Evolutionary conservation across 1,140 invertebrate genomes (phyloP).

Genomic region (Polypedilum pembai): DNA sequence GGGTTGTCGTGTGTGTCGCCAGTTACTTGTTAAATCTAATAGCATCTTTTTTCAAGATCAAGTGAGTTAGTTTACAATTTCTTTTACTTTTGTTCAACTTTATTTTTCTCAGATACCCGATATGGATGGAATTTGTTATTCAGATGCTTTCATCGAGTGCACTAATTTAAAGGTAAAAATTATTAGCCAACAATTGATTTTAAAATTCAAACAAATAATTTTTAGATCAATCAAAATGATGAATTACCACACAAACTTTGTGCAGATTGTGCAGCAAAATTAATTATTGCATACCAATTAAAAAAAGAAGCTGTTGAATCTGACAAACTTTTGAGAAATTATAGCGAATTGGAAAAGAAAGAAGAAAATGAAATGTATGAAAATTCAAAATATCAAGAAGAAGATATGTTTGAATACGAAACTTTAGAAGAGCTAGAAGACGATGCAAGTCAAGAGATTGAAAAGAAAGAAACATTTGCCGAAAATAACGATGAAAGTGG

Average conservation of each 20-base stretch:
- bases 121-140: background rate
- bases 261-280: slow-evolving; percentile 19
- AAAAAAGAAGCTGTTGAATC: background rate
- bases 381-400: background rate
- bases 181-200: background rate
- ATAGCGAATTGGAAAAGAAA: background rate
- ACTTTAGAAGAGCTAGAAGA: background rate
- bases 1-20: background rate
- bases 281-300: background rate
- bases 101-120: background rate
- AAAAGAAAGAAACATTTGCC: background rate
- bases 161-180: background rate
- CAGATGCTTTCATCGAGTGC: background rate
- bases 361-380: slow-evolving; percentile 25
- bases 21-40: background rate
- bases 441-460: background rate
- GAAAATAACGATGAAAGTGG: background rate
- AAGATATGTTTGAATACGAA: slow-evolving; percentile 15
- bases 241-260: background rate
- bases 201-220: no score
- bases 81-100: background rate
- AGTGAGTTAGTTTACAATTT: background rate
- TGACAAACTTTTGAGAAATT: background rate
- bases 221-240: background rate
- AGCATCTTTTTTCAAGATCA: background rate